These are phyloP conservation scores for Lepidochrysops patricia DNA, from an alignment of 2,888 invertebrate genomes.

Conservation along the genomic window DNA sequence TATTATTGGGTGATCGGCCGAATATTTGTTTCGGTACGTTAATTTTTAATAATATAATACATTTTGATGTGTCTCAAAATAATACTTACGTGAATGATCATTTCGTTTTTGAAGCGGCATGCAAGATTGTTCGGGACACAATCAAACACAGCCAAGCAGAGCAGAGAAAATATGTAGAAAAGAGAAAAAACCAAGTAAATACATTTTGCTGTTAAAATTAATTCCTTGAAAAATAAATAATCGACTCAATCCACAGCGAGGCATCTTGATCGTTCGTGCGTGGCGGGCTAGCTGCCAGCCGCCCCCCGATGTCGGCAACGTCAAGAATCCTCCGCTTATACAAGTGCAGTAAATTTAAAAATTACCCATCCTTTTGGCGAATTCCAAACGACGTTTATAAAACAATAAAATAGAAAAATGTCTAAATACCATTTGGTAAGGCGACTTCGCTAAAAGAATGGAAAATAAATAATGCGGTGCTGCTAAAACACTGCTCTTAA, in stretches of 20 bases:
- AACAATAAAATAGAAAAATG: conserved; percentile 16
- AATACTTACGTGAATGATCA: conserved; percentile 85
- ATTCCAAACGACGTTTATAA: conserved; percentile 22
- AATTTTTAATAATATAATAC: conserved; percentile 30
- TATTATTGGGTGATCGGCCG: conserved; percentile 18
- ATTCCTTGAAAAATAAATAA: conserved; percentile 70
- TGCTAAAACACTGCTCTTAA: conserved; percentile 58
- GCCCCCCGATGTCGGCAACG: conserved; percentile 9
- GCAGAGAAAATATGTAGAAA: conserved; percentile 86
- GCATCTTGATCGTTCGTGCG: conserved; percentile 54
- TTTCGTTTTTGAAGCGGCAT: conserved; percentile 84
- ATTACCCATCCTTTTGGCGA: conserved; percentile 51
- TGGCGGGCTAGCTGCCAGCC: background rate
- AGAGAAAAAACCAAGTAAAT: conserved; percentile 83
- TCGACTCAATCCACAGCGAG: conserved; percentile 62
- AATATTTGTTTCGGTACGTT: conserved; percentile 25
- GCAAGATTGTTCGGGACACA: conserved; percentile 85
- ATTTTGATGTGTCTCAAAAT: conserved; percentile 72
- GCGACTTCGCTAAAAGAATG: conserved; percentile 43
- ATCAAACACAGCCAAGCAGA: conserved; percentile 90
- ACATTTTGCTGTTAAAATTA: conserved; percentile 74
- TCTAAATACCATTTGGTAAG: conserved; percentile 15
- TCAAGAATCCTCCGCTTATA: conserved; percentile 62
- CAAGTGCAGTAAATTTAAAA: conserved; percentile 70
- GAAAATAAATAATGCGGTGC: conserved; percentile 57